Evolutionary conservation across 92 coral and sea anemone genomes (phyloP), one percentile per base, ranked within the genome.

Genomic region (Anthopleura xanthogrammica): DNA sequence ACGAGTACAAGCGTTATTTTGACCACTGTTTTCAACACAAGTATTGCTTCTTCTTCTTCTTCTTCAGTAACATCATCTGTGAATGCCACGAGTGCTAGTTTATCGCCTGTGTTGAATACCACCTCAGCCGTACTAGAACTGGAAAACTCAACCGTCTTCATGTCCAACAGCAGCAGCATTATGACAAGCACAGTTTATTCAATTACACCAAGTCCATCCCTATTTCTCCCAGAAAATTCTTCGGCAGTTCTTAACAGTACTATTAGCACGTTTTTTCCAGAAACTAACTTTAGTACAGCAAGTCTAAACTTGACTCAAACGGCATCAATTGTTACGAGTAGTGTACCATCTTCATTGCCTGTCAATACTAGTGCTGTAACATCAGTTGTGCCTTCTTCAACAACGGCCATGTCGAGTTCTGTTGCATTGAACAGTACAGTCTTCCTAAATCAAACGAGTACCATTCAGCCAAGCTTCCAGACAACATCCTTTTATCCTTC

Each of bases 401-500:
- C 80, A 36, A 3, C 78, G 16, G 22, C 24, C 1, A 50, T 40
- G 41, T 7, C 86, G 56, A 83, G 86, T 62, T 76, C 87, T 41
- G 72, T 78, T 52, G 41, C 43, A 20, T 7, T 36, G 50, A 84
- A 72, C 76, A 68, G 82, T 16, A 62, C 81, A 39, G 5, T 12
- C 20, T n/a, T 19, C 5, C 12, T 84, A 20, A 84, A 84, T 43
- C 82, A 65, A 7, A 84, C 87, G 16, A 77, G 82, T 74, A 40
- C 81, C 56, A 60, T 84, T 16, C 50, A 65, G 36, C 87, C 87
- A 76, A 84, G 87, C 72, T 84, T 84, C 57, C 74, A 84, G 29
- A 84, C 87, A 5, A 50, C 82, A 12, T 60, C 77, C 9, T 16
- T 77, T 19, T 7, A 58, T 41, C 64, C 72, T 50, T 52, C 87